phyloP scores from a whole-genome alignment of 2,888 invertebrate genomes.

The Dioctria linearis region DNA sequence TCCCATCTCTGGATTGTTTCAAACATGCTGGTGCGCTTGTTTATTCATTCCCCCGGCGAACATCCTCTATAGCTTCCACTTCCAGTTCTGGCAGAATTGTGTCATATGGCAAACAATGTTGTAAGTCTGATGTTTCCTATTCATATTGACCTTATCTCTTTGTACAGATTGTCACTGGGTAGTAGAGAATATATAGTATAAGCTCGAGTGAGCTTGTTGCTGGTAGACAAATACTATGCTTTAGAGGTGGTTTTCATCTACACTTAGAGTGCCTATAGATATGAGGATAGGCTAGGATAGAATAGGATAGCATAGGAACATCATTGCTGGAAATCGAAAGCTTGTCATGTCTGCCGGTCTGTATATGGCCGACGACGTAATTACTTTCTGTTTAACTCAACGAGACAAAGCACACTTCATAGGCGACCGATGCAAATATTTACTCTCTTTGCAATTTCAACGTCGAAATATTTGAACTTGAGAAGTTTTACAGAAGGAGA shows the following conservation, averaged over 20 bases:
- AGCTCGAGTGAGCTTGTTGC: neutral
- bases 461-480: neutral
- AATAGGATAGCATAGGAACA: too few relatives aligned
- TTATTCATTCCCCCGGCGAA: neutral
- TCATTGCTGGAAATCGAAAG: neutral
- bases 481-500: neutral
- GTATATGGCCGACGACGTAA: conserved; percentile 6
- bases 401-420: conserved; percentile 9
- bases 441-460: conserved; percentile 26
- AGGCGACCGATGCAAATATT: conserved; percentile 22
- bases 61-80: neutral
- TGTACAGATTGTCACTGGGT: conserved; percentile 8
- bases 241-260: neutral
- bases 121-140: conserved; percentile 31
- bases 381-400: conserved; percentile 31
- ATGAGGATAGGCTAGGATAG: neutral
- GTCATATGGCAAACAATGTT: conserved; percentile 31
- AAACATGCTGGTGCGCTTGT: neutral
- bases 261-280: too few relatives aligned
- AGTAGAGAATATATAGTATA: neutral
- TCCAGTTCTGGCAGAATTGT: conserved; percentile 14
- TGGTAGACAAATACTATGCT: conserved; percentile 34
- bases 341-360: neutral
- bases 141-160: conserved; percentile 39
- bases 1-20: neutral